Conservation (phyloP, 2,113 vertebrate species). For the Cyprinodon brontotheroides region DNA sequence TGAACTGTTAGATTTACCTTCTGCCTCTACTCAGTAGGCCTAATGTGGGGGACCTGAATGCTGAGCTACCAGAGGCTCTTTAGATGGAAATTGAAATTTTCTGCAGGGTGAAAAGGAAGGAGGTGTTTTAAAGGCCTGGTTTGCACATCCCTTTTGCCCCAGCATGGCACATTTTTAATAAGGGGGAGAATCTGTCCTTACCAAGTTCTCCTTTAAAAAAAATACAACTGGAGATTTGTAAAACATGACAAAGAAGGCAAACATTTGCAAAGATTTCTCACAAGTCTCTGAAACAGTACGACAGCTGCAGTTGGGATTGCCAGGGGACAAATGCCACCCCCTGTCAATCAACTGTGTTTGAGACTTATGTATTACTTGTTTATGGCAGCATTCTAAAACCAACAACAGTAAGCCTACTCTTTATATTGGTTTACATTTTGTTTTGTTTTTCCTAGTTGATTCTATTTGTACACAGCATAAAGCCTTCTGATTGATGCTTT, state of each 20-base stretch:
- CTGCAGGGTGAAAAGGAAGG: slow-evolving; percentile 50
- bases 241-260: slow-evolving; percentile 41
- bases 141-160: slow-evolving; percentile 55
- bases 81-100: slow-evolving; percentile 62
- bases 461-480: background rate
- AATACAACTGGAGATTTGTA: slow-evolving; percentile 50
- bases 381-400: slow-evolving; percentile 10
- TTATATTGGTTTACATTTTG: background rate
- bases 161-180: slow-evolving; percentile 75
- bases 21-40: slow-evolving; percentile 38
- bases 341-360: slow-evolving; percentile 50
- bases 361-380: slow-evolving; percentile 16
- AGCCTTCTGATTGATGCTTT: no score
- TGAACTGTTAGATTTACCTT: slow-evolving; percentile 51
- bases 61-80: slow-evolving; percentile 53
- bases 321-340: slow-evolving; percentile 31
- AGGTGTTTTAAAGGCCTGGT: slow-evolving; percentile 61
- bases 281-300: slow-evolving; percentile 38
- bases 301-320: slow-evolving; percentile 8
- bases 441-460: background rate
- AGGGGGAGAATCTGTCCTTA: slow-evolving; percentile 55
- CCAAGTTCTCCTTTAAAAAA: slow-evolving; percentile 49
- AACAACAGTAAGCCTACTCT: background rate
- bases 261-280: slow-evolving; percentile 52
- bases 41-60: slow-evolving; percentile 43